These are phyloP conservation scores for Mus pahari DNA, from an alignment of 2,113 vertebrate species.

Conservation along the genomic window DNA sequence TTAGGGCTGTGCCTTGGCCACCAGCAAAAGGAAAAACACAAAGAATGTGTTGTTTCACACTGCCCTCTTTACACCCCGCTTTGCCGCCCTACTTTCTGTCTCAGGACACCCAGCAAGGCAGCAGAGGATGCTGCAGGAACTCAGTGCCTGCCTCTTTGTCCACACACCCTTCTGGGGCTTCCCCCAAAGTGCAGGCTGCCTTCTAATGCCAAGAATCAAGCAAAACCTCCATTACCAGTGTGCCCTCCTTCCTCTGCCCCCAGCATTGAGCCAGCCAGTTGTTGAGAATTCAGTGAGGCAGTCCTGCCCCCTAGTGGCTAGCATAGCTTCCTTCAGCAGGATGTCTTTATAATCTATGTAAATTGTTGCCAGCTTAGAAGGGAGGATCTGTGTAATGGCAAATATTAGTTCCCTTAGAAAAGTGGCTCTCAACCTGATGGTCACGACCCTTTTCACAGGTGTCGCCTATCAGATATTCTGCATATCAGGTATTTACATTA, in stretches of 20 bases:
- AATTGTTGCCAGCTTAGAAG: background rate
- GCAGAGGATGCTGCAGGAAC: background rate
- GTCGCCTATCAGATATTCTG: background rate
- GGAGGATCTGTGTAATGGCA: background rate
- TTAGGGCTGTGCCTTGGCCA: background rate
- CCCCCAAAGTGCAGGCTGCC: background rate
- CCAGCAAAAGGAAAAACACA: background rate
- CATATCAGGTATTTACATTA: background rate
- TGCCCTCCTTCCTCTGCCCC: background rate
- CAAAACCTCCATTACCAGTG: accelerated
- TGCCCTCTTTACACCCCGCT: background rate
- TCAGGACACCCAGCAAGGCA: too few species aligned
- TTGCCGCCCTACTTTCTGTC: background rate
- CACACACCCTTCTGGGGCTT: background rate
- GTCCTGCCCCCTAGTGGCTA: background rate
- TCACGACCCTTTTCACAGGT: background rate
- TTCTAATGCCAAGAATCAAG: background rate
- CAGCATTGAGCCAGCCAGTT: accelerated
- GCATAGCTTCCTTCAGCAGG: background rate
- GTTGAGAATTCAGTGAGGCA: background rate
- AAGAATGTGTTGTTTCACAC: background rate
- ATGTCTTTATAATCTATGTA: too few species aligned
- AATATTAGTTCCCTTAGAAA: background rate
- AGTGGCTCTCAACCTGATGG: background rate
- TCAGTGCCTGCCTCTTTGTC: background rate